phyloP scores from a whole-genome alignment of 2,113 vertebrate genomes.

The Ahaetulla prasina region DNA sequence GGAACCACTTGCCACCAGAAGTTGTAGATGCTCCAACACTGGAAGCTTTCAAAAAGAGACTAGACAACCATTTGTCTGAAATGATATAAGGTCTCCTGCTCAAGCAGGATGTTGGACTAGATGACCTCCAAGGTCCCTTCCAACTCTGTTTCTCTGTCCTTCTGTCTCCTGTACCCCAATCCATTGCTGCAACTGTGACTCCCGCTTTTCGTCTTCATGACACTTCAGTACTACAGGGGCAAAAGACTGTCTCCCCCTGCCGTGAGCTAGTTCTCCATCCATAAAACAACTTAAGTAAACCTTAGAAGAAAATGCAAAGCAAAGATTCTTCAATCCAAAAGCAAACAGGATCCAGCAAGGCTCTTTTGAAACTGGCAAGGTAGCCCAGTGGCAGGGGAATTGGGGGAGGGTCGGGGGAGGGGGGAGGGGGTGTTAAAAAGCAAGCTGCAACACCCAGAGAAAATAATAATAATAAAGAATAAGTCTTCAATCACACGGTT shows the following conservation, averaged over 20 bases:
- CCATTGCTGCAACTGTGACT: not conserved
- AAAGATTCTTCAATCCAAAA: rapidly evolving
- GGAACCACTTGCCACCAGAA: no score
- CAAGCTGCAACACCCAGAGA: not conserved
- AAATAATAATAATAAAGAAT: not conserved
- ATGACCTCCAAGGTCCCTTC: no score
- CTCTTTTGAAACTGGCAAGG: no score
- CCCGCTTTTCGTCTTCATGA: not conserved
- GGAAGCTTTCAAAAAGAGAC: no score
- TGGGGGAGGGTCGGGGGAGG: not conserved
- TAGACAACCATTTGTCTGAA: no score
- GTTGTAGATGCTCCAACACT: no score
- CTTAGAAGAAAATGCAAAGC: rapidly evolving
- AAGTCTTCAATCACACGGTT: not conserved
- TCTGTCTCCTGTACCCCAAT: not conserved
- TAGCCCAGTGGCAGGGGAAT: not conserved
- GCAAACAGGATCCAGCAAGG: not conserved
- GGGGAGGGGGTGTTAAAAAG: not conserved
- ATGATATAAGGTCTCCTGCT: no score
- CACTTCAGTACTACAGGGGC: no score
- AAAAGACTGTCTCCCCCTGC: not conserved
- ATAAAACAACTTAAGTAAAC: not conserved
- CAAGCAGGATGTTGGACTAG: no score
- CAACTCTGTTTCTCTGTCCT: no score
- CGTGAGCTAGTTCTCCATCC: rapidly evolving